Evolutionary conservation across 2,113 vertebrate species (phyloP), one percentile per base, ranked within the genome.

Genomic region (Sebastes schlegelii): DNA sequence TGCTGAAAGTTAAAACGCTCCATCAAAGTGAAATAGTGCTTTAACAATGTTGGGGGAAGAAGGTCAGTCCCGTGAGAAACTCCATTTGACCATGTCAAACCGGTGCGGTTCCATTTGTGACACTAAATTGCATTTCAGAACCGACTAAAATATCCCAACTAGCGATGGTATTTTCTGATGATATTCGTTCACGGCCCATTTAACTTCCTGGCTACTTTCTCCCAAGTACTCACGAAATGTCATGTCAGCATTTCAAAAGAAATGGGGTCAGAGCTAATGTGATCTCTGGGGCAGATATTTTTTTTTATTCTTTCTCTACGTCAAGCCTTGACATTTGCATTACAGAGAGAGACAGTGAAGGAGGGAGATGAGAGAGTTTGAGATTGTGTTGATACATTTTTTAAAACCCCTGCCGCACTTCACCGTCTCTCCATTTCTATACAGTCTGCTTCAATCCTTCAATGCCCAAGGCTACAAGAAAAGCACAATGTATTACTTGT

Each of bases 231-330:
- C 58, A 75, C 57, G 23, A 84, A 84, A 82, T 81, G 66, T 60
- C 48, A 78, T 55, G 52, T 86, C 82, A 80, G 72, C 77, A 45
- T 72, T 83, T 89, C 34, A 80, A 74, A 73, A 66, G 77, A 82
- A 85, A 86, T 5, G 55, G 14, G 66, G 64, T 80, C 23, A 61
- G 73, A 86, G 63, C 71, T 88, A 61, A 85, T 84, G 13, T 62
- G 45, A 81, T 80, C 67, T 85, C 70, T 63, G 70, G 64, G 70
- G 68, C 42, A 77, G 34, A 77, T 66, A 52, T 26, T 49, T 78
- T 65, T 69, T 71, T 40, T 65, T 16, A 42, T 65, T 55, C 45
- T 48, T 19, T 58, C 34, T 34, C 34, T 34, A 34, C 2, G 34
- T 73, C 23, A 52, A 61, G 76, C 65, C 7, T 48, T 65, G 64